phyloP scores from a whole-genome alignment of 2,888 invertebrate species.

The Poecilobothrus nobilitatus region DNA sequence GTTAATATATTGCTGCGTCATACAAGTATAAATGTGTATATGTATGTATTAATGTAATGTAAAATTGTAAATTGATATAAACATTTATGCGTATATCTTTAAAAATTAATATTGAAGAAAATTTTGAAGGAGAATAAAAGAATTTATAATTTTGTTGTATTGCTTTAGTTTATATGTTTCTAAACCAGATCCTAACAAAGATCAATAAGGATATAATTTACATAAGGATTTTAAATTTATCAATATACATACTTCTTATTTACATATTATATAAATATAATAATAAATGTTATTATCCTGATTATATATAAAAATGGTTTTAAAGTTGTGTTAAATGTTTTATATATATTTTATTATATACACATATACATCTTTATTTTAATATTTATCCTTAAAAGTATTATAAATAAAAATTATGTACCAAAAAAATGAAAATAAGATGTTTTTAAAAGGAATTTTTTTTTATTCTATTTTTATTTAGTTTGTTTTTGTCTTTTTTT shows the following conservation, averaged over 20 bases:
- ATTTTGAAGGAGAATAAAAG: too few species aligned
- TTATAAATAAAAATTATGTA: conserved; percentile 1
- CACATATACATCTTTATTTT: neutral
- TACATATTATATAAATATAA: neutral
- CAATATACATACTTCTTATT: neutral
- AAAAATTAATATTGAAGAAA: too few species aligned
- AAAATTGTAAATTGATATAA: neutral
- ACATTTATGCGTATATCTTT: too few species aligned
- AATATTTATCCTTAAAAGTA: neutral
- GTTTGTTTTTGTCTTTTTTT: neutral
- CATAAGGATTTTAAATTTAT: too few species aligned
- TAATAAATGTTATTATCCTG: neutral
- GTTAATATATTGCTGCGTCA: neutral
- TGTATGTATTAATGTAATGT: neutral
- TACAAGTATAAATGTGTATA: neutral
- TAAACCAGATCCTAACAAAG: too few species aligned
- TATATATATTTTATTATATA: neutral
- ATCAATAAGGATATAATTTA: too few species aligned
- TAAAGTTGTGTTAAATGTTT: conserved; percentile 3
- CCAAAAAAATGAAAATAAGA: neutral
- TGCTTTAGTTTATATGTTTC: too few species aligned
- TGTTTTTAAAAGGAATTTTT: neutral
- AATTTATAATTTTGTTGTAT: too few species aligned
- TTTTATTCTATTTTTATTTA: neutral
- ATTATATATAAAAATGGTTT: neutral